Evolutionary conservation across 2,888 invertebrate genomes (phyloP), one percentile per base, ranked within the genome.

Genomic region (Trichacis sp.): DNA sequence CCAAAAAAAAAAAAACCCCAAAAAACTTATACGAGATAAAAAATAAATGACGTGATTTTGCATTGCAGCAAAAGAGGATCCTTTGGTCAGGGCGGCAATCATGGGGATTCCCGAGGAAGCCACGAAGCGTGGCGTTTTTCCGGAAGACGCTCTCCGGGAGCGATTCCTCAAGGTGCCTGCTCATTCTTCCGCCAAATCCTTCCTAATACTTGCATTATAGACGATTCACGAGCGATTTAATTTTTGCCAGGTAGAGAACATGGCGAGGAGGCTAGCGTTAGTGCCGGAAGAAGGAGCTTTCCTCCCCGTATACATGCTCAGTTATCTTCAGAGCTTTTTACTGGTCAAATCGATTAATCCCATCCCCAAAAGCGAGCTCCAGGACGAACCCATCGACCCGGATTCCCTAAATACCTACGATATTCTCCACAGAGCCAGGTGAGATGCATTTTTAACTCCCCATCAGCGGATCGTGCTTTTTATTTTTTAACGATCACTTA

Each of bases 241-340:
- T 64, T 68, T 57, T 67, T 81, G 71, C 12, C 75, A 89, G 88
- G 90, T 96, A 73, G 93, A 94, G 78, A 87, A 89, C 60, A 89
- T 94, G 8, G 96, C 96, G 2, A 88, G 91, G 59, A 90, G 92
- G 70, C 90, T 98, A 52, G 96, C 97, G 0, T 83, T 97, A 70
- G 89, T 98, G 1, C 96, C 96, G 0, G 94, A 93, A 58, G 89
- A 90, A 12, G 96, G 97, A n/a, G 96, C 93, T n/a, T 87, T 91
- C 0, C 84, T 97, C 50, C 92, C 93, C 0, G 85, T 93, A 8
- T 95, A 95, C 85, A 86, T 96, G 73, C 85, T 97, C 11, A 96
- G 96, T 1, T 97, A 93, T 87, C 79, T 98, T 38, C 97, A 97
- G 84, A 95, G 95, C n/a, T 84, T 93, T 70, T 86, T 98, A 58